Evolutionary conservation across 2,888 invertebrate species (phyloP).

Genomic region (Apantesis nais): DNA sequence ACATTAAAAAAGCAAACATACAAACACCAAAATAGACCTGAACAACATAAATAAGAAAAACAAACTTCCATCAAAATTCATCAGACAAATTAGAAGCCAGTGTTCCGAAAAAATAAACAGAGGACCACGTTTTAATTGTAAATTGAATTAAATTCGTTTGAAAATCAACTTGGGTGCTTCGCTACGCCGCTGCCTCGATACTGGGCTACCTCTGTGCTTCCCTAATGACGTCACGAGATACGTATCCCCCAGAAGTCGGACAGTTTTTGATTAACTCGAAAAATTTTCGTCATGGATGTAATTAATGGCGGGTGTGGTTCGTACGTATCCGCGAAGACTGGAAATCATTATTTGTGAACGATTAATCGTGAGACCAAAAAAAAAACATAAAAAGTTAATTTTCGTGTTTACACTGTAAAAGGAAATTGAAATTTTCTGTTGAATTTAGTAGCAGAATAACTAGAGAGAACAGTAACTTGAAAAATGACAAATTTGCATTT

Average conservation of each 20-base stretch:
- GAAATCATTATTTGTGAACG: slow-evolving; percentile 30
- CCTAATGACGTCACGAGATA: slow-evolving; percentile 67
- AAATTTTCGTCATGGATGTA: slow-evolving; percentile 68
- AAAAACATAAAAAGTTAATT: slow-evolving; percentile 22
- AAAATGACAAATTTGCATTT: neutral
- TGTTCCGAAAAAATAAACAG: slow-evolving; percentile 75
- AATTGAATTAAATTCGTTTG: slow-evolving; percentile 79
- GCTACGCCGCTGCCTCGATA: slow-evolving; percentile 56
- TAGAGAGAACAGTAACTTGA: neutral
- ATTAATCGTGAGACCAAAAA: slow-evolving; percentile 27
- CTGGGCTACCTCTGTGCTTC: slow-evolving; percentile 52
- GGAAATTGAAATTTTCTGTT: neutral
- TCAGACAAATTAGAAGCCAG: slow-evolving; percentile 66
- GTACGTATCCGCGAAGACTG: slow-evolving; percentile 29
- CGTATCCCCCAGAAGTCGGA: slow-evolving; percentile 61
- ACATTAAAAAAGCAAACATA: slow-evolving; percentile 29
- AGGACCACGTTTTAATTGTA: slow-evolving; percentile 75
- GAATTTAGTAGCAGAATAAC: neutral
- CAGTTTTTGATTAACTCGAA: slow-evolving; percentile 76
- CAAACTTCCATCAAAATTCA: slow-evolving; percentile 59
- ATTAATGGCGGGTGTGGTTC: slow-evolving; percentile 69
- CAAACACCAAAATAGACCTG: slow-evolving; percentile 32
- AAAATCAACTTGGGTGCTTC: slow-evolving; percentile 74
- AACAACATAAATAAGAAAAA: slow-evolving; percentile 58
- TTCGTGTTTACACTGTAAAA: slow-evolving; percentile 4